phyloP scores from a whole-genome alignment of 1,140 invertebrate genomes.

The Cotesia typhae region DNA sequence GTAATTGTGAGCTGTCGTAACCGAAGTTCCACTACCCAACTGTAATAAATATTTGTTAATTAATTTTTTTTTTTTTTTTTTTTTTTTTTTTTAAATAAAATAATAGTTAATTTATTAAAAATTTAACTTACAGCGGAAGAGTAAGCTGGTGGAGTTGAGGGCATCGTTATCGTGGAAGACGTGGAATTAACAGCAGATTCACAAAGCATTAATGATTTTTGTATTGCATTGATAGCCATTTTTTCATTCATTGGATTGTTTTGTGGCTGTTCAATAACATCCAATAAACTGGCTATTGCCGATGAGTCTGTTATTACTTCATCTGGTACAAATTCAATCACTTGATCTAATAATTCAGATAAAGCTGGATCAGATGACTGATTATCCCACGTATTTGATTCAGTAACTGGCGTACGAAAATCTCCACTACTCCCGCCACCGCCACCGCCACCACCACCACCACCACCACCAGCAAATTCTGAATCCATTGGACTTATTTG shows the following conservation, averaged over 20 bases:
- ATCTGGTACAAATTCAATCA: conserved; percentile 81
- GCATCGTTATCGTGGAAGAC: conserved; percentile 70
- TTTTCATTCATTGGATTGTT: conserved; percentile 74
- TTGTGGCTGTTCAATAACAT: conserved; percentile 61
- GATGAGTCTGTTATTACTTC: conserved; percentile 58
- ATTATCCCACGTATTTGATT: conserved; percentile 60
- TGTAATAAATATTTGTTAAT: conserved; percentile 39
- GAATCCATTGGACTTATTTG: conserved; percentile 61
- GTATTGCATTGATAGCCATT: conserved; percentile 88
- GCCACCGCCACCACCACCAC: too few relatives aligned
- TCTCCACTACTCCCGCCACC: conserved; percentile 41
- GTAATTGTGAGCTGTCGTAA: conserved; percentile 62
- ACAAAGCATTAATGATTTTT: conserved; percentile 88
- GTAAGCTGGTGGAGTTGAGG: conserved; percentile 73
- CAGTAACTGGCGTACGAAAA: conserved; percentile 51
- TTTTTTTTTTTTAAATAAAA: too few relatives aligned
- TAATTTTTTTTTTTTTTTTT: background rate
- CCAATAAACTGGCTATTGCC: conserved; percentile 65
- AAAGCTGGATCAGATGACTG: conserved; percentile 75
- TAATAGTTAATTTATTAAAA: background rate
- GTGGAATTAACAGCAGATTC: conserved; percentile 74
- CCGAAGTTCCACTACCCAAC: conserved; percentile 56
- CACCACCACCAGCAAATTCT: conserved; percentile 54
- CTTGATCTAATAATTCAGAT: conserved; percentile 84
- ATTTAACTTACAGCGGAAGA: conserved; percentile 68